Percentiles rank a stretch among this genome's conserved stretches.
Evolutionary conservation across 2,797 vertebrate species (phyloP).

Genomic region (Muraenolepis orangiensis): DNA sequence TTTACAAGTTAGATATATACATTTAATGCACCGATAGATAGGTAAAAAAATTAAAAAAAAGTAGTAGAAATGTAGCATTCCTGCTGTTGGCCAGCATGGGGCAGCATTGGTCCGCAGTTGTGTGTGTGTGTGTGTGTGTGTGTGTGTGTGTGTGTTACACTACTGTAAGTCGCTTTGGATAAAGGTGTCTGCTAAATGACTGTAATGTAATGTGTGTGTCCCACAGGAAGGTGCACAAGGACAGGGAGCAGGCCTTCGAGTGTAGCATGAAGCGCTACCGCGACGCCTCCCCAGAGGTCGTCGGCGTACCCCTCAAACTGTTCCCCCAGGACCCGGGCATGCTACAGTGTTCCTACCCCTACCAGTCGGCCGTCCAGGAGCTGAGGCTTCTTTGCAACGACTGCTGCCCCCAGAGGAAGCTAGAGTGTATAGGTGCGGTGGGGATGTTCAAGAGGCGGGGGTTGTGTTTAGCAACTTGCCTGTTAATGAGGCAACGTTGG

Average conservation of each 20-base stretch:
- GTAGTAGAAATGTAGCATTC: slow-evolving; percentile 5
- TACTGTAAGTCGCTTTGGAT: too few relatives aligned
- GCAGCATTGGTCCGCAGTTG: slow-evolving; percentile 29
- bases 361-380: slow-evolving; percentile 80
- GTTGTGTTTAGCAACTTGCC: not conserved
- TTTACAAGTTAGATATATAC: not conserved
- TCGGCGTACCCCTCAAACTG: slow-evolving; percentile 80
- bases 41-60: not conserved
- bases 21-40: not conserved
- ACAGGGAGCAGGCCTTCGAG: slow-evolving; percentile 77
- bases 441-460: not conserved
- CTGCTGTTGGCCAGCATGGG: slow-evolving; percentile 36
- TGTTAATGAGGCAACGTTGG: not conserved
- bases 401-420: slow-evolving; percentile 87
- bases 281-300: slow-evolving; percentile 65
- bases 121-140: not conserved
- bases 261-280: slow-evolving; percentile 76
- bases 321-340: slow-evolving; percentile 61
- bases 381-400: slow-evolving; percentile 80
- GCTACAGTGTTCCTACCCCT: slow-evolving; percentile 71
- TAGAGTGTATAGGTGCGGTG: slow-evolving; percentile 87
- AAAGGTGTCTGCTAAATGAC: too few relatives aligned
- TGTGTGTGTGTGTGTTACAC: not conserved
- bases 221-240: slow-evolving; percentile 75
- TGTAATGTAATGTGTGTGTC: not conserved